Percentiles rank a stretch among this genome's conserved stretches.
Evolutionary conservation across 2,797 vertebrate genomes (phyloP).

Genomic region (Cottoperca gobio): DNA sequence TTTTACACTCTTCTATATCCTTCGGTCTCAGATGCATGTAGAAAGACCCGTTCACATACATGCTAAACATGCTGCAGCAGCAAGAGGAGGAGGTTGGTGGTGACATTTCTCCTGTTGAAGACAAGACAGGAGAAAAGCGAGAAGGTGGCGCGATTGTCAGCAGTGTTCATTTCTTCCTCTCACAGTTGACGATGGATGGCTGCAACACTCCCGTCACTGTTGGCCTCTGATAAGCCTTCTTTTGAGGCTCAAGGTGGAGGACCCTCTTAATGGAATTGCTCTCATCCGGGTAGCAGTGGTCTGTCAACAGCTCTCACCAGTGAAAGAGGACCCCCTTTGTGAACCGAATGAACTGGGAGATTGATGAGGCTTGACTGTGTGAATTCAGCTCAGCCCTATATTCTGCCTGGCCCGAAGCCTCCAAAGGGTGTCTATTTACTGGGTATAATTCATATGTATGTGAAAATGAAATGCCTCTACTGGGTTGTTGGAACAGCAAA

Average conservation of each 20-base stretch:
- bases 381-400: slow-evolving; percentile 54
- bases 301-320: slow-evolving; percentile 73
- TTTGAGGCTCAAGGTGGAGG: slow-evolving; percentile 59
- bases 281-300: slow-evolving; percentile 66
- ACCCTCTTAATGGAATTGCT: slow-evolving; percentile 78
- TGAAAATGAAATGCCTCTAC: slow-evolving; percentile 69
- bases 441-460: slow-evolving; percentile 70
- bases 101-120: slow-evolving; percentile 28
- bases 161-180: slow-evolving; percentile 34
- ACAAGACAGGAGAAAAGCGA: slow-evolving; percentile 25
- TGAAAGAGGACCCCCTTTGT: slow-evolving; percentile 73
- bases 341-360: slow-evolving; percentile 77
- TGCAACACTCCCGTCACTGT: slow-evolving; percentile 43
- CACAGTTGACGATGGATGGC: slow-evolving; percentile 62
- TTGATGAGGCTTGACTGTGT: slow-evolving; percentile 72
- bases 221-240: slow-evolving; percentile 67
- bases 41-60: background rate
- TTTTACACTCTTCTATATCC: background rate
- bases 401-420: slow-evolving; percentile 57
- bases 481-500: slow-evolving; percentile 49
- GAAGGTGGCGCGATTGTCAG: slow-evolving; percentile 44
- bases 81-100: background rate
- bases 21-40: background rate
- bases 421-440: slow-evolving; percentile 48
- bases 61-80: background rate